These are phyloP conservation scores for Eupelmus urozonus DNA, from an alignment of 2,888 invertebrate species.

Conservation along the genomic window DNA sequence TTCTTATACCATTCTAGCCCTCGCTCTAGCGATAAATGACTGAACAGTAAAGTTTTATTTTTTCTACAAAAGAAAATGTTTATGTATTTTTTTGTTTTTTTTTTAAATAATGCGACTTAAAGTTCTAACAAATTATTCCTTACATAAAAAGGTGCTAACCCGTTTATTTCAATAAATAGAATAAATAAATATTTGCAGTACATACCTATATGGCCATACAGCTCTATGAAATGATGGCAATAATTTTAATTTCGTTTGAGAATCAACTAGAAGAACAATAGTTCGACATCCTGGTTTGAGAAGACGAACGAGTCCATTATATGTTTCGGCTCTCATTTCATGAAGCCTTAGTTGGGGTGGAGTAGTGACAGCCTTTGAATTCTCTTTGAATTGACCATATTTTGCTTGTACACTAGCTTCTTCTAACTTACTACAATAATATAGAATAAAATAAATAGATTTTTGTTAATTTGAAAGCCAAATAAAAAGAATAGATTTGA, in stretches of 20 bases:
- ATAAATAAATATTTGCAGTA: no score
- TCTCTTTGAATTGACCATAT: conserved; percentile 77
- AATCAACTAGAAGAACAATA: conserved; percentile 92
- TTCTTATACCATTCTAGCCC: conserved; percentile 96
- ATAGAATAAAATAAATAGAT: conserved; percentile 15
- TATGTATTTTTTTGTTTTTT: not conserved
- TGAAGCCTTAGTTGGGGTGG: conserved; percentile 89
- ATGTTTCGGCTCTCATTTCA: conserved; percentile 95
- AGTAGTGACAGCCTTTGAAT: conserved; percentile 73
- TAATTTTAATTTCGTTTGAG: conserved; percentile 90
- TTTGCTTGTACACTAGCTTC: conserved; percentile 80
- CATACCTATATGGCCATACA: conserved; percentile 97
- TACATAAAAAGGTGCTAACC: no score
- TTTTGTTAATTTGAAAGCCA: conserved; percentile 26
- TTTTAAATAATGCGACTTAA: no score
- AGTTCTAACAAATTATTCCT: no score
- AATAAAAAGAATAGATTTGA: conserved; percentile 25
- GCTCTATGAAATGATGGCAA: conserved; percentile 94
- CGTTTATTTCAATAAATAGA: no score
- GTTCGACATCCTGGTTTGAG: conserved; percentile 97
- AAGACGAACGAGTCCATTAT: conserved; percentile 94
- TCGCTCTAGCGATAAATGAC: conserved; percentile 94
- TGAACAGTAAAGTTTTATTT: conserved; percentile 97
- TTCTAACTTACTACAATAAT: conserved; percentile 79
- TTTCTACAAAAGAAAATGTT: conserved; percentile 78